These are phyloP conservation scores for Harpegnathos saltator DNA, from an alignment of 1,140 invertebrate species.

Conservation along the genomic window DNA sequence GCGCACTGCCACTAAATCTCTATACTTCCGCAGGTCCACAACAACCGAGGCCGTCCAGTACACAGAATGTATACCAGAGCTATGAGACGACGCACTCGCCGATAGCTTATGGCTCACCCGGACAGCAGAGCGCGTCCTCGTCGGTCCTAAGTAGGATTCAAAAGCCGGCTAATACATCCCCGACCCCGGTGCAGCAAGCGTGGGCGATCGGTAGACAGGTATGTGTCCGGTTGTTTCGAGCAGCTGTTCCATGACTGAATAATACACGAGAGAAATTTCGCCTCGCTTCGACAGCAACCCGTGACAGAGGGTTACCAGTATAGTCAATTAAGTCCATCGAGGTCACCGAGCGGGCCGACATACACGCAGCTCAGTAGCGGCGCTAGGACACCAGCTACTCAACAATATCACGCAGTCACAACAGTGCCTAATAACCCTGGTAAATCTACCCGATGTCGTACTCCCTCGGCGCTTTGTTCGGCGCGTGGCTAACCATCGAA, in stretches of 20 bases:
- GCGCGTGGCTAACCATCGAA: no score
- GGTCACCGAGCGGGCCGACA: constrained; percentile 93
- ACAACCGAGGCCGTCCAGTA: constrained; percentile 88
- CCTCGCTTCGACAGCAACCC: constrained; percentile 78
- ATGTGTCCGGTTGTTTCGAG: constrained; percentile 25
- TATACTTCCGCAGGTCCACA: constrained; percentile 80
- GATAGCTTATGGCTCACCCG: constrained; percentile 88
- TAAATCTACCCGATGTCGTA: constrained; percentile 64
- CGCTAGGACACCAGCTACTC: constrained; percentile 85
- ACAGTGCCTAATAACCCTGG: constrained; percentile 87
- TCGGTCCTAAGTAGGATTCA: constrained; percentile 88
- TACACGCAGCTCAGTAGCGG: constrained; percentile 94
- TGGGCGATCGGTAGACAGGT: constrained; percentile 86
- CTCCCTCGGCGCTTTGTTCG: no score
- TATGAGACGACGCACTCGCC: constrained; percentile 91
- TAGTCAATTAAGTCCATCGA: constrained; percentile 92
- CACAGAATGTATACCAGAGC: constrained; percentile 89
- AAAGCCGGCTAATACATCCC: constrained; percentile 89
- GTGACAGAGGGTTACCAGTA: constrained; percentile 90
- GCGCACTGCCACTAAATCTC: neutral
- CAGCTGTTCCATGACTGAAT: neutral
- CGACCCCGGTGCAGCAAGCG: constrained; percentile 89
- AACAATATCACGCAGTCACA: constrained; percentile 87
- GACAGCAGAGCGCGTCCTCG: constrained; percentile 84
- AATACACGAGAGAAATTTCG: no score